Conservation (phyloP, 2,888 invertebrate genomes). For the Leptinotarsa tumamoca region DNA sequence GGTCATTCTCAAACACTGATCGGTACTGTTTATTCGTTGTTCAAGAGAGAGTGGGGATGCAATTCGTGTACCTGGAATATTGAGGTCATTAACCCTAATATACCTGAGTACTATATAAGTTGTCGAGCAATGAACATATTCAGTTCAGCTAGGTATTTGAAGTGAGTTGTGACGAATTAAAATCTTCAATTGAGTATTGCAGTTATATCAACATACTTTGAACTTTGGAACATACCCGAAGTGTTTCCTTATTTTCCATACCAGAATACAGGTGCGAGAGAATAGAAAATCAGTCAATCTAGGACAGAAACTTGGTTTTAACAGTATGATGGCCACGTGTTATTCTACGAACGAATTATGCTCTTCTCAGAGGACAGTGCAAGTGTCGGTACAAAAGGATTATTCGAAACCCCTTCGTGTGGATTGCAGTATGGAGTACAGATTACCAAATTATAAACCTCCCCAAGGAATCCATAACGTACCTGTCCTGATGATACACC, state of each 20-base stretch:
- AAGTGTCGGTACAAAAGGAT: slow-evolving; percentile 75
- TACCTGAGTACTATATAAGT: not conserved
- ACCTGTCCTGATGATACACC: slow-evolving; percentile 89
- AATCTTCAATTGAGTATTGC: not conserved
- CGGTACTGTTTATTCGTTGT: no score
- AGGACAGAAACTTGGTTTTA: slow-evolving; percentile 59
- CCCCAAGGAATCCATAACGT: no score
- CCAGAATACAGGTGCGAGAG: slow-evolving; percentile 22
- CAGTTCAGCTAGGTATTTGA: not conserved
- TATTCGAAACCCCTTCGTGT: slow-evolving; percentile 89
- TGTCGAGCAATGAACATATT: not conserved
- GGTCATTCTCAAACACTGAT: no score
- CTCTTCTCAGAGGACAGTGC: slow-evolving; percentile 65
- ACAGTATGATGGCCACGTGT: slow-evolving; percentile 62
- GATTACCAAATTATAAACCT: slow-evolving; percentile 85
- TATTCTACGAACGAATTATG: slow-evolving; percentile 62
- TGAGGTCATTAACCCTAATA: not conserved
- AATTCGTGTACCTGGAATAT: not conserved
- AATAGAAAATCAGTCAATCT: slow-evolving; percentile 27
- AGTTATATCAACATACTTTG: not conserved
- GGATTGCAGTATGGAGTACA: slow-evolving; percentile 92
- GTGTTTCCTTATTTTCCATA: not conserved
- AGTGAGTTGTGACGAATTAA: not conserved
- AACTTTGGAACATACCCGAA: not conserved
- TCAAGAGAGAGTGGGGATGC: slow-evolving; percentile 22